Percentiles rank a stretch among this genome's conserved stretches.
These are phyloP conservation scores for Pollachius pollachius DNA, from an alignment of 2,113 vertebrate species.

Conservation along the genomic window DNA sequence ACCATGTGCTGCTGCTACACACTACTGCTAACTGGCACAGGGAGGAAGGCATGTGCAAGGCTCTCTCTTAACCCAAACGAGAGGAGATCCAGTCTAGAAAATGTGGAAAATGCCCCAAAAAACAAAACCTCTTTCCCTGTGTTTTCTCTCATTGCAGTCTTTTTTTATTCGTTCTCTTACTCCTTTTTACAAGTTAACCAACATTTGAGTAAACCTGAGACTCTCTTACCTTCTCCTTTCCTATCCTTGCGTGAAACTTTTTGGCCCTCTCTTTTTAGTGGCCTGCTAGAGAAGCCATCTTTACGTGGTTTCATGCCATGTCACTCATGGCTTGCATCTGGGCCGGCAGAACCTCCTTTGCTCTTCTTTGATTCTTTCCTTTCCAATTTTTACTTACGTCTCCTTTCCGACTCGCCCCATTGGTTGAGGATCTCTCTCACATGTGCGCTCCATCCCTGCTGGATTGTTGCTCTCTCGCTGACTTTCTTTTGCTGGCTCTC, in stretches of 20 bases:
- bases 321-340: background rate
- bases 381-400: background rate
- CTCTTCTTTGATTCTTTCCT: slow-evolving; percentile 6
- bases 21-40: slow-evolving; percentile 1
- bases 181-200: slow-evolving; percentile 2
- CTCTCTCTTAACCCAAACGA: slow-evolving; percentile 27
- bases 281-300: too few species aligned
- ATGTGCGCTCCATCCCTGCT: slow-evolving; percentile 52
- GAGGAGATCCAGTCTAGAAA: slow-evolving; percentile 27
- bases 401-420: slow-evolving; percentile 4
- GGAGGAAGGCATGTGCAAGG: slow-evolving; percentile 15
- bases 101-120: slow-evolving; percentile 19
- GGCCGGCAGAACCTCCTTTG: slow-evolving; percentile 12
- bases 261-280: too few species aligned
- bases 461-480: slow-evolving; percentile 21
- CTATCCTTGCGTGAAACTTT: too few species aligned
- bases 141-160: too few species aligned
- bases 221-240: slow-evolving; percentile 23
- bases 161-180: slow-evolving; percentile 26
- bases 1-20: slow-evolving; percentile 9
- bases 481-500: too few species aligned
- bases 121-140: too few species aligned
- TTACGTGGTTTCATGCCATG: background rate
- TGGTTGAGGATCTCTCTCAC: slow-evolving; percentile 23
- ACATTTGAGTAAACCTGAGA: too few species aligned